Evolutionary conservation across 2,113 vertebrate genomes (phyloP), one percentile per base, ranked within the genome.

Genomic region (Sceloporus tristichus): DNA sequence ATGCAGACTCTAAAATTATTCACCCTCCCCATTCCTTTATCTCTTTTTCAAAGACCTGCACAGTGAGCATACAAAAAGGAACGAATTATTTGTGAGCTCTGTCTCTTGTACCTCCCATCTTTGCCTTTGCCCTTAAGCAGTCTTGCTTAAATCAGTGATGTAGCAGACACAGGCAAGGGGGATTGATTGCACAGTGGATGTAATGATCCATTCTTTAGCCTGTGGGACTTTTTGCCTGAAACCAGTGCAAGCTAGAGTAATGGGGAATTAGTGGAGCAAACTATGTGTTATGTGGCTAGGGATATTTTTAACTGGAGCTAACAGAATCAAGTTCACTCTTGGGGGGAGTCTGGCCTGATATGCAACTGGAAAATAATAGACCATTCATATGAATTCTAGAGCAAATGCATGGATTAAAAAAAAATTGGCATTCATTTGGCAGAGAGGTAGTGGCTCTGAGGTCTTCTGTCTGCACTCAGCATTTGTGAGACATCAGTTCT

Each of bases 201-300:
- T 96, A 95, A 95, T 89, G 93, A 95, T 95, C 89, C 93, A 88
- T 96, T 94, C 89, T 92, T 91, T 94, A 94, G 92, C 92, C 93
- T 95, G 87, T 93, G 94, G 91, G 91, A 95, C 94, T 85, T 92
- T 48, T 91, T 0, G 71, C 91, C 86, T 42, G 88, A 96, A 95
- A 94, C 85, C 85, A 92, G 11, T 82, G 73, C 74, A 91, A 89
- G 83, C 68, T 90, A 92, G 84, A 94, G 94, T 95, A 95, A 97
- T 93, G 92, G 70, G 85, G 85, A 93, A 93, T 95, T 96, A 94
- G 78, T 95, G 91, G 92, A 94, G 87, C 56, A 94, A 94, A 94
- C 91, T 70, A 9, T 84, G 85, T 92, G 85, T 94, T 88, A 83
- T 88, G 66, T 59, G 90, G 78, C 88, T 84, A 40, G 56, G 91